Evolutionary conservation across 2,113 vertebrate genomes (phyloP), one percentile per base, ranked within the genome.

Genomic region (Ahaetulla prasina): DNA sequence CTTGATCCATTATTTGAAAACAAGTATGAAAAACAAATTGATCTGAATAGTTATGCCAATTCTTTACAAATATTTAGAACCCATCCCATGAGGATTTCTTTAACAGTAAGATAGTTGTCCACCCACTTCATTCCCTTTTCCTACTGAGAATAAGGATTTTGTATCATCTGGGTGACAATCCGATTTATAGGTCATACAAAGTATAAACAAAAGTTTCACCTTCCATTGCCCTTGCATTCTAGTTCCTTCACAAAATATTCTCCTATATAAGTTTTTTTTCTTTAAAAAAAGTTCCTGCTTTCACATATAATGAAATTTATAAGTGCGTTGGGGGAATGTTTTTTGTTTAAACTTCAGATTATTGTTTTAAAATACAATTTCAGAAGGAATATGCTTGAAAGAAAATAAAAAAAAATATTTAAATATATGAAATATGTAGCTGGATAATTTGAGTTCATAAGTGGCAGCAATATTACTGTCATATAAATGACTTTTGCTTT

Each of bases 351-450:
- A 96, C 95, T 95, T 94, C 94, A 96, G 95, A 94, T 95, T 96
- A 95, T 96, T 96, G 91, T 91, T 96, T 96, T 96, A 95, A 96
- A 95, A 96, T 93, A 94, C 94, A 96, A 95, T 96, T 97, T 96
- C 95, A 97, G 93, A 95, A 95, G 95, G 95, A 96, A 94, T 96
- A 96, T 93, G 95, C 96, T 95, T 96, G 94, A 97, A 96, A 95
- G 94, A 94, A 96, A 97, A 96, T 93, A 96, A 94, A 94, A 97
- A 97, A 96, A 95, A 96, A 96, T 96, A 97, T 57, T 53, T 53
- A 57, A 96, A 95, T 96, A 96, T 95, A 97, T 96, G 96, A 97
- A 97, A 97, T 96, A 93, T 97, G 95, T 95, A 95, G 94, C 95
- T 96, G 93, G 94, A 97, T 96, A 94, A 94, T 95, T 68, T 92